Base-by-base conservation (phyloP, 2,888 invertebrate genomes). In the Thereva nobilitata region DNA sequence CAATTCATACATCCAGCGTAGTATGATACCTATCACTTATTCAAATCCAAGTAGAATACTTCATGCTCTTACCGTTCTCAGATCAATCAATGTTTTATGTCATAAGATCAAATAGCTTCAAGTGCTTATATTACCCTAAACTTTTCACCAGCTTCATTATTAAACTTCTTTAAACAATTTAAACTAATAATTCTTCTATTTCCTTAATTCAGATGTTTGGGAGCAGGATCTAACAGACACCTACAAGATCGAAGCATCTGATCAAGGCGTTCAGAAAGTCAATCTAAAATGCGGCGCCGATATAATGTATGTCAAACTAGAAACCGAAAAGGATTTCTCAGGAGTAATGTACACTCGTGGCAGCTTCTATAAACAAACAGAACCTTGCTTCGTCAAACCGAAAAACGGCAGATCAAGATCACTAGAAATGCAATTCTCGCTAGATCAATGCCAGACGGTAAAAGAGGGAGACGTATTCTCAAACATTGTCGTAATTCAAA, bases 331-430 rank as follows among this genome's bases (percentile, higher is more conserved):
- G 53, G 84, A 85, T 50, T 87, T 87, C 72, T 80, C 80, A 1
- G 87, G 87, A 0, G 86, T 87, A 0, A 84, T 87, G 77, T 87
- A 87, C 71, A 87, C 87, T 0, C 80, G 85, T 57, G 87, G 87
- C 41, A 86, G 84, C 73, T 87, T 84, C 74, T 81, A 86, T 71
- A 83, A 84, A 52, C 84, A 85, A 75, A 75, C 83, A 41, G 76
- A 80, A 0, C 84, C 85, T 0, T 87, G 87, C 73, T 87, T 85
- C 73, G 76, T 84, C 34, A 84, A 86, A 72, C 82, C 85, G 1
- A 74, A 74, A 34, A 75, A 74, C 4, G 81, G 77, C 38, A 74
- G 76, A 37, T 81, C 82, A 4, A 80, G 81, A 53, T 78, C 80
- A 4, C 81, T 86, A 70, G 82, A 82, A 67, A 82, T 87, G 79